Evolutionary conservation across 2,888 invertebrate species (phyloP).

Genomic region (Luperina nickerlii): DNA sequence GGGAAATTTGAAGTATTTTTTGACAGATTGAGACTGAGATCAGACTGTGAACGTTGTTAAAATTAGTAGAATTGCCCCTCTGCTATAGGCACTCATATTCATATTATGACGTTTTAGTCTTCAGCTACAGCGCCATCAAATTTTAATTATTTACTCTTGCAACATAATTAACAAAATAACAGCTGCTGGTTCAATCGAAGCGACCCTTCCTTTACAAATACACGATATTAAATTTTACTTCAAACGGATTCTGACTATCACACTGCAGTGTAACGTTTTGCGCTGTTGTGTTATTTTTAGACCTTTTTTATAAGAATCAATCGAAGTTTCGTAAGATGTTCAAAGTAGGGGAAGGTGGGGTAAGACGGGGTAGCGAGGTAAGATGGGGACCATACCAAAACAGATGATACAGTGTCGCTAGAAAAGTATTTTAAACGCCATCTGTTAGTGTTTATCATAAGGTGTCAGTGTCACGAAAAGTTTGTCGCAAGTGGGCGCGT

Average conservation of each 20-base stretch:
- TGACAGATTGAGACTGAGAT: no score
- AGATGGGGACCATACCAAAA: no score
- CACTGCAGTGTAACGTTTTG: conserved; percentile 43
- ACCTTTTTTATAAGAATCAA: background rate
- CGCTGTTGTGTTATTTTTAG: background rate
- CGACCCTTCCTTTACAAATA: conserved; percentile 52
- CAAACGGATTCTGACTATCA: conserved; percentile 38
- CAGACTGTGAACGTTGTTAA: no score
- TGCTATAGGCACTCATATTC: background rate
- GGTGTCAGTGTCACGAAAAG: no score
- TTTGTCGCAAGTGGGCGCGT: no score
- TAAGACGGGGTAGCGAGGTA: no score
- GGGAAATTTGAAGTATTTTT: no score
- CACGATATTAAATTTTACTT: conserved; percentile 64
- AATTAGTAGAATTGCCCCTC: no score
- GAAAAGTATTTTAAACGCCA: no score
- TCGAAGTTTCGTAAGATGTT: background rate
- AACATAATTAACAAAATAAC: conserved; percentile 56
- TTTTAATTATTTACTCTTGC: conserved; percentile 32
- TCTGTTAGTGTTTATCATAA: no score
- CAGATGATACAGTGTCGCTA: no score
- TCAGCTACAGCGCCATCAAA: background rate
- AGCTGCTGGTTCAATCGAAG: conserved; percentile 48
- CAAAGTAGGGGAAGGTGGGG: no score
- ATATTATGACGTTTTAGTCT: background rate